Evolutionary conservation across 1,140 invertebrate genomes (phyloP).

Genomic region (Globodera rostochiensis): DNA sequence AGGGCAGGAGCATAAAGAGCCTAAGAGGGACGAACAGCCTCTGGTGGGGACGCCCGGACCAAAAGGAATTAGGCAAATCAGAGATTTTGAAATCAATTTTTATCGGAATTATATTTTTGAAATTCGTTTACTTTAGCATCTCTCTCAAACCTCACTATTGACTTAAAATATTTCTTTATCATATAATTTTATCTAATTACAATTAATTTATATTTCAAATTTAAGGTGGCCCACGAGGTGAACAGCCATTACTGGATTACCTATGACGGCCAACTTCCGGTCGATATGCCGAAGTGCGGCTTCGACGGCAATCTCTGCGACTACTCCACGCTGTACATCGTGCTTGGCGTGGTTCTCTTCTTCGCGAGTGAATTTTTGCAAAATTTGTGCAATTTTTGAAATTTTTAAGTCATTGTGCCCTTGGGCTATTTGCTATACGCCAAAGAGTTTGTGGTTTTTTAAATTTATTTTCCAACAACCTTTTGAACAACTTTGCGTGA

Average conservation of each 20-base stretch:
- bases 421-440: constrained; percentile 61
- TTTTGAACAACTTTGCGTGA: constrained; percentile 11
- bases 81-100: no score
- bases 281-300: constrained; percentile 60
- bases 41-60: no score
- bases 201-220: background rate
- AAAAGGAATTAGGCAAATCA: no score
- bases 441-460: constrained; percentile 56
- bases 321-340: constrained; percentile 57
- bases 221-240: constrained; percentile 59
- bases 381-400: background rate
- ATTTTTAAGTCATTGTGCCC: constrained; percentile 43
- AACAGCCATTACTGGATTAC: constrained; percentile 57
- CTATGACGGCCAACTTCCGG: constrained; percentile 25
- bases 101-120: no score
- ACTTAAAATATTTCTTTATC: no score
- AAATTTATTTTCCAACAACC: no score
- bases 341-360: constrained; percentile 53
- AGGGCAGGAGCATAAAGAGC: no score
- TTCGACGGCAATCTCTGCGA: constrained; percentile 64
- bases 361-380: constrained; percentile 29
- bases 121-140: no score
- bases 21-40: no score
- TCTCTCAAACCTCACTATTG: no score
- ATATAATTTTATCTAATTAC: background rate